Conservation (phyloP, 2,113 vertebrate species). For the Corythornis madagascariensis region DNA sequence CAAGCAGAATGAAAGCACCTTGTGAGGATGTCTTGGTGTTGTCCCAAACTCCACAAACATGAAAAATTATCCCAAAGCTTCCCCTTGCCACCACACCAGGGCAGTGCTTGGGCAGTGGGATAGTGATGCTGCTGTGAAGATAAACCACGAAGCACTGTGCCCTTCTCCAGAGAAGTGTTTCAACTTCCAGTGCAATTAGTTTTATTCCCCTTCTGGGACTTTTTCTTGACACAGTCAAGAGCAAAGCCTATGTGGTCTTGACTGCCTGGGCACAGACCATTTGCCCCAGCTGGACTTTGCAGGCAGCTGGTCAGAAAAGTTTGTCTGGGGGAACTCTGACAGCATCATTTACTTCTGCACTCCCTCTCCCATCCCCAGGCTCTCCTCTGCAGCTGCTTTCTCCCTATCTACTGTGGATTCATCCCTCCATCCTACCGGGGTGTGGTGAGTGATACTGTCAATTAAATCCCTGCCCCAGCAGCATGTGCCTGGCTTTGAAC, state of each 20-base stretch:
- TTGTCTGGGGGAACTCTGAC: not conserved
- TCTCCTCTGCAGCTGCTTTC: conserved; percentile 90
- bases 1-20: not conserved
- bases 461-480: rapidly evolving
- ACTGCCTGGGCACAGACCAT: not conserved
- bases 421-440: conserved; percentile 82
- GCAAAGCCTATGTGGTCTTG: not conserved
- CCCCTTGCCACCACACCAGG: not conserved
- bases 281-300: not conserved
- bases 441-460: conserved; percentile 69
- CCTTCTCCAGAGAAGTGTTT: not conserved
- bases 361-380: conserved; percentile 72
- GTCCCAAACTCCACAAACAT: not conserved
- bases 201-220: not conserved
- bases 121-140: not conserved
- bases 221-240: not conserved
- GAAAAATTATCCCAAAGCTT: not conserved
- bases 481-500: not conserved
- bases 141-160: not conserved
- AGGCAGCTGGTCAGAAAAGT: not conserved
- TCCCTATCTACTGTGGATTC: conserved; percentile 88
- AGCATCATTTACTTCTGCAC: not conserved
- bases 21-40: not conserved
- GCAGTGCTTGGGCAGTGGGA: not conserved
- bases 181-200: not conserved